Conservation (phyloP, 2,797 vertebrate species). For the Cirrhinus mrigala region DNA sequence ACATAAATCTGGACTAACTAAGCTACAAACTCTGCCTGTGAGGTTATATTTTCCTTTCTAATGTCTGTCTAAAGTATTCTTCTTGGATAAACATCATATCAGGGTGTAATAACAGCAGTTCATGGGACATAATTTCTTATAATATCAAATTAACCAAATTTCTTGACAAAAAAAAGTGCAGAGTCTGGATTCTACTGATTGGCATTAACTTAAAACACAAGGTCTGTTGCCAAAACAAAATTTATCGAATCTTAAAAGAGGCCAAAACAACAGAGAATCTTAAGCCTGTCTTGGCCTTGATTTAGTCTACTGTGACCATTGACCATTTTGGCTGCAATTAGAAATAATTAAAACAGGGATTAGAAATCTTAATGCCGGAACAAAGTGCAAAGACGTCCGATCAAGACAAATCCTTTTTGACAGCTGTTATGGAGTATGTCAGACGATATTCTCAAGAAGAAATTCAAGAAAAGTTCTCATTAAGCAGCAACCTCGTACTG, state of each 20-base stretch:
- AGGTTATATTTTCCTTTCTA: conserved; percentile 30
- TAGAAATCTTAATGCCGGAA: conserved; percentile 53
- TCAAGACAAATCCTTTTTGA: conserved; percentile 55
- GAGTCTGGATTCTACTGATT: conserved; percentile 3
- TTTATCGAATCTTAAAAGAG: conserved; percentile 30
- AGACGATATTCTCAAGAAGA: conserved; percentile 31
- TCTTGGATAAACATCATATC: conserved; percentile 23
- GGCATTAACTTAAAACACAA: conserved; percentile 7
- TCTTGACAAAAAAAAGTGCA: not conserved
- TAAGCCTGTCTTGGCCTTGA: conserved; percentile 60
- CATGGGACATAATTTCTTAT: not conserved
- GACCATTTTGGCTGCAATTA: conserved; percentile 62
- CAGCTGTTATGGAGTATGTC: conserved; percentile 54
- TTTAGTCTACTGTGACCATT: conserved; percentile 50
- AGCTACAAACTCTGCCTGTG: conserved; percentile 45
- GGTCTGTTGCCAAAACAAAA: conserved; percentile 45
- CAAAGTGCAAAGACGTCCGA: conserved; percentile 42
- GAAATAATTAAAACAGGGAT: conserved; percentile 62
- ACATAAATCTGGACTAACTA: conserved; percentile 58
- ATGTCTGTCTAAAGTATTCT: conserved; percentile 32
- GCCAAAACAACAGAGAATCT: conserved; percentile 37
- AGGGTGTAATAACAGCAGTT: conserved; percentile 25
- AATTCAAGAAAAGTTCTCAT: conserved; percentile 24
- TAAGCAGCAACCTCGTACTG: conserved; percentile 12
- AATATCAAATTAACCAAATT: conserved; percentile 9